Evolutionary conservation across 2,888 invertebrate species (phyloP).

Genomic region (Drosophila mayaguana): DNA sequence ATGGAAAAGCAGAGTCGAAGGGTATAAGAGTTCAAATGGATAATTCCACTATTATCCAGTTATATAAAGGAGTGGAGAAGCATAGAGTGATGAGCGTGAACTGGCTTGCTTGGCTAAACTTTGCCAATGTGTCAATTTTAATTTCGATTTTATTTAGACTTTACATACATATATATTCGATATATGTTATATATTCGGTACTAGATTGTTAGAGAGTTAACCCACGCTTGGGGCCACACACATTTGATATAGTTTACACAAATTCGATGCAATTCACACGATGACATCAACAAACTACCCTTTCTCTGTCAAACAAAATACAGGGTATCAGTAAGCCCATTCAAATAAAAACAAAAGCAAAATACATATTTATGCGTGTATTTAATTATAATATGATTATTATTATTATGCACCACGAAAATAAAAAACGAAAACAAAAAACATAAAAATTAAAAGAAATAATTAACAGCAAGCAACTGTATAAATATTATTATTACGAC

Average conservation of each 20-base stretch:
- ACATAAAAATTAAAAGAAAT: neutral
- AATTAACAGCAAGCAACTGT: constrained; percentile 53
- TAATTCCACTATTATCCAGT: no score
- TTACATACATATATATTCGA: neutral
- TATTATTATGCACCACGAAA: constrained; percentile 35
- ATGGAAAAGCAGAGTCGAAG: neutral
- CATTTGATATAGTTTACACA: constrained; percentile 62
- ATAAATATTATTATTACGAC: constrained; percentile 57
- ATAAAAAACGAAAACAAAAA: neutral
- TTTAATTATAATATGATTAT: constrained; percentile 25
- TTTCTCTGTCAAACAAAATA: constrained; percentile 18
- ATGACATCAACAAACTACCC: constrained; percentile 11
- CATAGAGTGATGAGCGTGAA: neutral
- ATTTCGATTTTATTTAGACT: constrained; percentile 20
- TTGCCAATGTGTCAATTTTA: constrained; percentile 61
- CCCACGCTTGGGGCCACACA: constrained; percentile 71
- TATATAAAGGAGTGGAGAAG: neutral
- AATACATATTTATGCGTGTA: constrained; percentile 23
- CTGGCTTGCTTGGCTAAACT: constrained; percentile 5
- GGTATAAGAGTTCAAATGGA: neutral
- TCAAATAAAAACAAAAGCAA: constrained; percentile 12
- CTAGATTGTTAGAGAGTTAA: constrained; percentile 45
- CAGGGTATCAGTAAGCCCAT: constrained; percentile 13
- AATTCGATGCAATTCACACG: constrained; percentile 33
- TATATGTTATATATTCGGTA: neutral